phyloP scores from a whole-genome alignment of 1,140 invertebrate species.

The Drosophila mauritiana region DNA sequence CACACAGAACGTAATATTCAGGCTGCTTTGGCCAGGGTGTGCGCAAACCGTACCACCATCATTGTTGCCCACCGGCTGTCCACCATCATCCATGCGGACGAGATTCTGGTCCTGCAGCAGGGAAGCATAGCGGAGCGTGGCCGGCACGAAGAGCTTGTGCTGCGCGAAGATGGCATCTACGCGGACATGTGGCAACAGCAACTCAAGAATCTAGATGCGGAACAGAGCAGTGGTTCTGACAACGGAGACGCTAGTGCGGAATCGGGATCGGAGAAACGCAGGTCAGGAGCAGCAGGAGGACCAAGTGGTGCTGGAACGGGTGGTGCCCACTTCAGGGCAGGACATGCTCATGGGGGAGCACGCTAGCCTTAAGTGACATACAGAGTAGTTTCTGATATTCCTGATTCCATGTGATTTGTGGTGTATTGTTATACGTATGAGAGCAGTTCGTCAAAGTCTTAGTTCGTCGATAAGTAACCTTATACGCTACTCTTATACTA shows the following conservation, averaged over 20 bases:
- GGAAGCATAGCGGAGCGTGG: conserved; percentile 96
- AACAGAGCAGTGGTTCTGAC: conserved; percentile 44
- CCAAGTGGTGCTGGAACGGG: conserved; percentile 19
- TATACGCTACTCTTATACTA: conserved; percentile 40
- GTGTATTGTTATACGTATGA: conserved; percentile 54
- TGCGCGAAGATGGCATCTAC: conserved; percentile 88
- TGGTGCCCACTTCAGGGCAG: conserved; percentile 53
- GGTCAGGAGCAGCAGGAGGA: not conserved
- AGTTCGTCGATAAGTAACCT: conserved; percentile 48
- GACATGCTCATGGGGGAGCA: conserved; percentile 66
- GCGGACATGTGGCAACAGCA: conserved; percentile 96
- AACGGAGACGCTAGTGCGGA: conserved; percentile 11
- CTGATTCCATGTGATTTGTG: conserved; percentile 62
- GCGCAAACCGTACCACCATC: conserved; percentile 94
- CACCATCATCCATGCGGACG: conserved; percentile 96
- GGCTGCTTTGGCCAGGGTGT: conserved; percentile 90
- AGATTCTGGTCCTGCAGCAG: conserved; percentile 95
- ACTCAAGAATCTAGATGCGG: conserved; percentile 86
- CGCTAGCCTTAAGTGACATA: conserved; percentile 36
- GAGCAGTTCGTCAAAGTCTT: conserved; percentile 45
- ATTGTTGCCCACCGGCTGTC: conserved; percentile 97
- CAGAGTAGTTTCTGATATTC: conserved; percentile 54
- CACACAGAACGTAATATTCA: conserved; percentile 94
- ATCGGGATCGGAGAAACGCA: conserved; percentile 15
- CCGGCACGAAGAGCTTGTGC: conserved; percentile 92